Conservation (phyloP, 2,888 invertebrate species). For the Amphimallon solstitiale region DNA sequence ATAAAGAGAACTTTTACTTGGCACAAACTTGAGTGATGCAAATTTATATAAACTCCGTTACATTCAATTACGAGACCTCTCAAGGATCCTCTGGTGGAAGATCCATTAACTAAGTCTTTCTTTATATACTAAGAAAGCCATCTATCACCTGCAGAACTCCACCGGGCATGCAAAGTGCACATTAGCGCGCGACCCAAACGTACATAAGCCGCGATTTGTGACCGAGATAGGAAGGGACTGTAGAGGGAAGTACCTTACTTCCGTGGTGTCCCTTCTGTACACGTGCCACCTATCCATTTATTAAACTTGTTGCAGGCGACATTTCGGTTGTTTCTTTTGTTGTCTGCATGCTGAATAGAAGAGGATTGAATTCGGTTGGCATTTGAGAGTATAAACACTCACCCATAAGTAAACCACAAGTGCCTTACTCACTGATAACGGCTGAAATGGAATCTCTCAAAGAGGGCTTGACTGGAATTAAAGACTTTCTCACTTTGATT, state of each 20-base stretch:
- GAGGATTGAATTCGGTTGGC: constrained; percentile 25
- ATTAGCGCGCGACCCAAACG: constrained; percentile 46
- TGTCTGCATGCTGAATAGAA: constrained; percentile 3
- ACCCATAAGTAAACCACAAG: constrained; percentile 18
- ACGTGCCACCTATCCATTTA: constrained; percentile 38
- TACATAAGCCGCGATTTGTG: constrained; percentile 58
- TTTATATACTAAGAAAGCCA: constrained; percentile 47
- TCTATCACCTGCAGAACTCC: constrained; percentile 47
- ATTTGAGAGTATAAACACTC: constrained; percentile 22
- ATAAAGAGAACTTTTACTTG: not conserved
- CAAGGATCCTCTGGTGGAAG: constrained; percentile 23
- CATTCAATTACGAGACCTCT: constrained; percentile 24
- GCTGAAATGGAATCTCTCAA: constrained; percentile 15
- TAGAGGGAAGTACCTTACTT: constrained; percentile 1
- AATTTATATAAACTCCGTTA: constrained; percentile 25
- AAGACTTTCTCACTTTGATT: constrained; percentile 20
- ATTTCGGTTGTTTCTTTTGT: constrained; percentile 34
- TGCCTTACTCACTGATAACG: constrained; percentile 18
- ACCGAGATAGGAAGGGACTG: constrained; percentile 43
- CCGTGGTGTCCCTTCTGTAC: constrained; percentile 30
- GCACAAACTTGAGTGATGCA: constrained; percentile 13
- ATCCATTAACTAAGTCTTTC: constrained; percentile 46
- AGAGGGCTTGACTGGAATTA: constrained; percentile 13
- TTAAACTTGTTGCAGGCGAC: constrained; percentile 39
- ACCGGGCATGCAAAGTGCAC: constrained; percentile 50